phyloP scores from a whole-genome alignment of 2,888 invertebrate species.

The Agrilus mali region DNA sequence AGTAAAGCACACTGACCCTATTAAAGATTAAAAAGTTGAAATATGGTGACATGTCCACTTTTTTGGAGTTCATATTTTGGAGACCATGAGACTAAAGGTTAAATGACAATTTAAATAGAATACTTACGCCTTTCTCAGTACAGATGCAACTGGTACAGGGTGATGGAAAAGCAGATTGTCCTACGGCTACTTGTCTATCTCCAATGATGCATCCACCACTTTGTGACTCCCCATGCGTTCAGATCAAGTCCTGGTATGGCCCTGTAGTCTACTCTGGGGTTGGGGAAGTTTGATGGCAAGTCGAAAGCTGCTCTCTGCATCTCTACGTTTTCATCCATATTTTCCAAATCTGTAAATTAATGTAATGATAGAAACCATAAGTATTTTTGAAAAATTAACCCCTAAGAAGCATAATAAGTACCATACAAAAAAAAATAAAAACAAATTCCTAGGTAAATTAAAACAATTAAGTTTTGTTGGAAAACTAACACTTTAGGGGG shows the following conservation, averaged over 20 bases:
- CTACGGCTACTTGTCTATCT: conserved; percentile 62
- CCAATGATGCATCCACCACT: conserved; percentile 70
- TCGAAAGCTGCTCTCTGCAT: conserved; percentile 87
- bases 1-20: conserved; percentile 83
- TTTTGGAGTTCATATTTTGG: too few relatives aligned
- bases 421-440: too few relatives aligned
- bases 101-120: background rate
- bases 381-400: too few relatives aligned
- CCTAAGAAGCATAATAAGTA: too few relatives aligned
- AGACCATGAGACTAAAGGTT: too few relatives aligned
- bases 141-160: conserved; percentile 86
- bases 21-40: conserved; percentile 18
- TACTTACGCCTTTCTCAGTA: conserved; percentile 69
- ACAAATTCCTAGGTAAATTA: too few relatives aligned
- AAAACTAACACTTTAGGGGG: too few relatives aligned
- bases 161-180: conserved; percentile 77
- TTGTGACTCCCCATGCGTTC: conserved; percentile 68
- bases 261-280: conserved; percentile 75
- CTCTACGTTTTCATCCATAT: conserved; percentile 71
- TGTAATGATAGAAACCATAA: too few relatives aligned
- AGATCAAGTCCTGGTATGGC: conserved; percentile 71
- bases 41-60: too few relatives aligned
- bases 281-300: conserved; percentile 81
- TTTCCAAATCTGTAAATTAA: too few relatives aligned
- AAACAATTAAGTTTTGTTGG: too few relatives aligned